Conservation (phyloP, 1,140 invertebrate genomes). For the Saccostrea glomerata region DNA sequence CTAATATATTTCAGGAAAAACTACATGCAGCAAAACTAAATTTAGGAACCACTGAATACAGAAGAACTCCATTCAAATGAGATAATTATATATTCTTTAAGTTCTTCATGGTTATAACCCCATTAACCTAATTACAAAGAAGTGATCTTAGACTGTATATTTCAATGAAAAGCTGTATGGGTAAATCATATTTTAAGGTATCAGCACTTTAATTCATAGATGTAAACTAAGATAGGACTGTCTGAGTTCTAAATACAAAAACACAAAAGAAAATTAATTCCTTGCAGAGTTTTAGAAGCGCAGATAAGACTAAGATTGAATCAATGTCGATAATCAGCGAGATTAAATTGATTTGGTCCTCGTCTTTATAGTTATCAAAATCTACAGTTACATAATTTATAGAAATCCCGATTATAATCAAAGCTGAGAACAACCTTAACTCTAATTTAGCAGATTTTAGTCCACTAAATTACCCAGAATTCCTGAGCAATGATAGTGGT, state of each 20-base stretch:
- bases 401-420: constrained; percentile 5
- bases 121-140: neutral
- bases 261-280: neutral
- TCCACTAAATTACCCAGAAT: neutral
- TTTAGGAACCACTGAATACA: too few relatives aligned
- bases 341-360: neutral
- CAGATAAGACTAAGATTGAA: constrained; percentile 12
- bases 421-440: neutral
- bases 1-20: neutral
- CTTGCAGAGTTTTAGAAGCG: neutral
- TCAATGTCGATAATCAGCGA: neutral
- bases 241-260: neutral
- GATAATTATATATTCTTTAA: too few relatives aligned
- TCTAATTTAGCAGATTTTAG: constrained; percentile 3
- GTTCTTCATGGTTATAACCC: neutral
- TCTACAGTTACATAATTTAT: constrained; percentile 22
- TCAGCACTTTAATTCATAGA: neutral
- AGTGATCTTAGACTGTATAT: neutral
- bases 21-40: neutral
- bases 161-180: neutral
- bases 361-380: neutral
- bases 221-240: constrained; percentile 12
- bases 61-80: neutral
- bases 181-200: constrained; percentile 27
- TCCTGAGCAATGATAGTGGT: neutral